Conservation (phyloP, 2,888 invertebrate genomes). For the Eudemis profundana region DNA sequence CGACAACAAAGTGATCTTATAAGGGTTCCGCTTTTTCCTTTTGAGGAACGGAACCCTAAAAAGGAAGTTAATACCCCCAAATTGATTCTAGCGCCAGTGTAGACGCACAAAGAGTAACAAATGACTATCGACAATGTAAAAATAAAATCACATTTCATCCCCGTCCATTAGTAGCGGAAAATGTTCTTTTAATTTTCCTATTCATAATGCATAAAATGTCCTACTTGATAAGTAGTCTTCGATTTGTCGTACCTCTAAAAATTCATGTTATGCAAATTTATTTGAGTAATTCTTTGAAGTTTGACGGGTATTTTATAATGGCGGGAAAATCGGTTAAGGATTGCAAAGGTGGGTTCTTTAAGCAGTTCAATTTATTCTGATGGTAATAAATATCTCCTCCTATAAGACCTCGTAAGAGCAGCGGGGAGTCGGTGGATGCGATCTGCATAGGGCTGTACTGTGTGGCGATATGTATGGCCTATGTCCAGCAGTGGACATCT, state of each 20-base stretch:
- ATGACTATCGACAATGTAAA: conserved; percentile 20
- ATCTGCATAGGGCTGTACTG: too few relatives aligned
- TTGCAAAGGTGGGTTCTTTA: neutral
- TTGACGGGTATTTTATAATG: conserved; percentile 17
- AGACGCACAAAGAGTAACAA: conserved; percentile 24
- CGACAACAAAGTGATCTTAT: too few relatives aligned
- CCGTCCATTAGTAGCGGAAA: conserved; percentile 17
- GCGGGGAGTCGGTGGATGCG: too few relatives aligned
- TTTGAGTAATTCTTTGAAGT: conserved; percentile 34
- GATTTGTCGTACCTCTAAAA: conserved; percentile 26
- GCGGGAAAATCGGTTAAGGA: neutral
- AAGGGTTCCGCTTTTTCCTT: too few relatives aligned
- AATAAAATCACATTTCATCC: conserved; percentile 8
- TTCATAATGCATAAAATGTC: conserved; percentile 30
- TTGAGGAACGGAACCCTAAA: too few relatives aligned
- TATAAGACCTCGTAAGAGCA: too few relatives aligned
- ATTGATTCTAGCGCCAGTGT: conserved; percentile 19
- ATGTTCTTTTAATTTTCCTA: conserved; percentile 32
- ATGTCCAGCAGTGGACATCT: too few relatives aligned
- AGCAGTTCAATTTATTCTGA: neutral
- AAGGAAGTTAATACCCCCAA: conserved; percentile 11
- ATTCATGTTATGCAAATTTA: conserved; percentile 40
- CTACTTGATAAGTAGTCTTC: conserved; percentile 30
- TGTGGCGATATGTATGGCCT: too few relatives aligned
- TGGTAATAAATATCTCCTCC: too few relatives aligned